These are phyloP conservation scores for Gryllus bimaculatus DNA, from an alignment of 1,140 invertebrate species.

Conservation along the genomic window DNA sequence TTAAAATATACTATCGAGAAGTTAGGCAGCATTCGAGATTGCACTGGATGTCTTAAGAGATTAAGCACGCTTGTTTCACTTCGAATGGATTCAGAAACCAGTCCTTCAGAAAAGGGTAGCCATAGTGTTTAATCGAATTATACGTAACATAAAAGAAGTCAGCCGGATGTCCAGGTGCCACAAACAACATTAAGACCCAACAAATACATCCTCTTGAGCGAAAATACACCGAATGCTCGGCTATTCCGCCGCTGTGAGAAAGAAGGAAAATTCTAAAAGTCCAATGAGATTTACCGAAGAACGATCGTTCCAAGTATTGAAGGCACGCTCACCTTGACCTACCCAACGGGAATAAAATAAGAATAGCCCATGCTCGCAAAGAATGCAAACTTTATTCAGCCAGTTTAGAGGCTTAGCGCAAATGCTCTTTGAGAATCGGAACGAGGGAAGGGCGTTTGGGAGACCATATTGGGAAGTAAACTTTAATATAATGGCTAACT, in stretches of 20 bases:
- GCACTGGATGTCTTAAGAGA: too few species aligned
- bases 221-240: not conserved
- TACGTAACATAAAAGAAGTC: not conserved
- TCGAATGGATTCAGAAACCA: too few species aligned
- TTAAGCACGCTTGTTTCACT: too few species aligned
- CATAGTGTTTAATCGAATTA: not conserved
- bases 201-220: not conserved
- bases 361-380: not conserved
- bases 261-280: not conserved
- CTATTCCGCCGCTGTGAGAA: not conserved
- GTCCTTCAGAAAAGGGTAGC: too few species aligned
- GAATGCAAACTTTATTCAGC: not conserved
- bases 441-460: not conserved
- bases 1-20: too few species aligned
- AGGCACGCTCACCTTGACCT: not conserved
- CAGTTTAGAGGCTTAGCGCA: not conserved
- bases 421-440: constrained; percentile 1
- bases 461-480: not conserved
- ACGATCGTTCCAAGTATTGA: not conserved
- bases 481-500: constrained; percentile 2
- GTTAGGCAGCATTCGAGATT: too few species aligned
- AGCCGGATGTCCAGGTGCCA: not conserved
- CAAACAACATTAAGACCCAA: not conserved
- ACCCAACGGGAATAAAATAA: not conserved
- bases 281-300: not conserved